Evolutionary conservation across 2,888 invertebrate species (phyloP).

Genomic region (Ditula angustiorana): DNA sequence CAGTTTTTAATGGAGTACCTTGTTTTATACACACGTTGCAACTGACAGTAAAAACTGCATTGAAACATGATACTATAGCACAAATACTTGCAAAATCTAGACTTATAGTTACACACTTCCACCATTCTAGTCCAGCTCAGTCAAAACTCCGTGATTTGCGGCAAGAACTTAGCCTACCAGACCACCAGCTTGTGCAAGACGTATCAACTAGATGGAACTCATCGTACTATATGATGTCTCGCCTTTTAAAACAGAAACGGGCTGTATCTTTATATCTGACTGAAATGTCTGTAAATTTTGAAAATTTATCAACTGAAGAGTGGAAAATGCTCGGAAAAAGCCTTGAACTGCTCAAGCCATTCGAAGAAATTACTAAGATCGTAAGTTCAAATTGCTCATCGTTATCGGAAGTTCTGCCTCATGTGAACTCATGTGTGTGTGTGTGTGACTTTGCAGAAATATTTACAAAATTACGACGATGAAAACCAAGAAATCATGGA

Average conservation of each 20-base stretch:
- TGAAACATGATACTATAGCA: background rate
- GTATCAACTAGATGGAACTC: background rate
- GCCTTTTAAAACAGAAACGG: background rate
- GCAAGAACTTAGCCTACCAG: background rate
- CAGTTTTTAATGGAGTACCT: background rate
- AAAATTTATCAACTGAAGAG: background rate
- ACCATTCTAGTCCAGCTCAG: background rate
- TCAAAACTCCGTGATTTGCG: background rate
- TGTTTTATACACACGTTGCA: background rate
- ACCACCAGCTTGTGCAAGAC: background rate
- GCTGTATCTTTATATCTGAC: background rate
- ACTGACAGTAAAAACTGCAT: background rate
- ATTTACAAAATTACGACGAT: too few relatives aligned
- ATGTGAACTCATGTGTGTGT: background rate
- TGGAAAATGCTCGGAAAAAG: background rate
- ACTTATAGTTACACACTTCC: background rate
- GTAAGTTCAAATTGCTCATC: background rate
- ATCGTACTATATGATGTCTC: background rate
- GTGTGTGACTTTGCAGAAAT: too few relatives aligned
- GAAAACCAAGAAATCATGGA: too few relatives aligned
- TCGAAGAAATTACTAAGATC: background rate
- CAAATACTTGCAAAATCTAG: background rate
- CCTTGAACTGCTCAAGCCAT: background rate
- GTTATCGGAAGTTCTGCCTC: background rate
- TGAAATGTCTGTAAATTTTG: background rate